Evolutionary conservation across 30 jellyfish, hydroid and myxozoan genomes (phyloP), one percentile per base, ranked within the genome.

Genomic region (Euphysa ruthae): DNA sequence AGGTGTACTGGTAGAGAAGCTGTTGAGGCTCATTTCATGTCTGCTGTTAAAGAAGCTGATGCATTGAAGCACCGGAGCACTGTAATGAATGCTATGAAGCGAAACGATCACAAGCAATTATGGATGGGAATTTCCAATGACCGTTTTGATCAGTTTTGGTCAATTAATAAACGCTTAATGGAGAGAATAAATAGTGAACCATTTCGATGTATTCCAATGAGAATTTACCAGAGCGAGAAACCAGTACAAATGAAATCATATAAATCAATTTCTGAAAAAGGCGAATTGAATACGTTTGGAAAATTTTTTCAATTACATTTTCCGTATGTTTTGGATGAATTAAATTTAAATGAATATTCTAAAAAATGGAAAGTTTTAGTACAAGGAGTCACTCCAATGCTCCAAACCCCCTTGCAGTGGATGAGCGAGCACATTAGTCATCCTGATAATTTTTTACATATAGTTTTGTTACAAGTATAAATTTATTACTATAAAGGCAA

Each of bases 361-460:
- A 54, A 55, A 20, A 65, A 75, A 43, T 88, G 94, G 93, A 73
- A 68, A 38, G 33, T 88, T 4, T 33, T 88, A 28, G 43, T 80
- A 0, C 97, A 88, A 69, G 97, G 97, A 0, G 50, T 88, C 19
- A 86, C 69, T 32, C 97, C 97, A 16, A 93, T 93, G 29, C 19
- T 88, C 49, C 93, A 79, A 20, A 79, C 97, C 30, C 97, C 97
- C 33, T 71, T 81, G 63, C 97, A 88, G 77, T 88, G 97, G 97
- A 66, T 88, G 31, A 88, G 97, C 38, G 97, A 88, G 70, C 97
- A 88, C 44, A 69, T 88, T 46, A 88, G 97, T 43, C 92, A 88
- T 58, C 97, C 97, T 1, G 97, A 88, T 43, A 88, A 88, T 61
- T 88, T 88, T 51, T 62, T 88, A 13, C 97, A 88, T 52, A 69